Base-by-base conservation (phyloP, 2,797 vertebrate species). In the Sebastes melanostomus region DNA sequence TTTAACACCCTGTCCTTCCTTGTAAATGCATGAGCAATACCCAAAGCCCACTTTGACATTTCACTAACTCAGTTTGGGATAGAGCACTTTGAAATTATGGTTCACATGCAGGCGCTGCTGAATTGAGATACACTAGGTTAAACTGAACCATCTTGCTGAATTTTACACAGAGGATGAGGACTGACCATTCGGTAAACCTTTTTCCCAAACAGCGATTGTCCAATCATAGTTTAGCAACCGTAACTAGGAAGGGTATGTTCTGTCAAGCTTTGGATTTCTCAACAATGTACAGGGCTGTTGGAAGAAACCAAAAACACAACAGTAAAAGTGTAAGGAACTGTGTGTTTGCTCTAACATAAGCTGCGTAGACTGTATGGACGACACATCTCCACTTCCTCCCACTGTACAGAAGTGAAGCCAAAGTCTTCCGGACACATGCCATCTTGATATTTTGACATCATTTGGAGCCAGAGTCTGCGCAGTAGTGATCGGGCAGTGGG, bases 1-100 rank as follows among this genome's bases (percentile, higher is more conserved):
- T 87, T 88, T 84, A 89, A 87, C 88, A 85, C 86, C 81, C 80
- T 88, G 84, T 90, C 84, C 83, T 72, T 88, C 80, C 83, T 82
- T 86, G 84, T 85, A 88, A 90, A 89, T 83, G 84, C 81, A 87
- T 76, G 38, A 80, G 71, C 66, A 83, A 87, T 75, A 87, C 86
- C 75, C 81, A 86, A 81, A 89, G 75, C 79, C 81, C 83, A 77
- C 81, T 81, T 73, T 91, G 86, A 84, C 84, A 86, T 82, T 86
- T 83, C 75, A 78, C 85, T 34, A 83, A 86, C 82, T 89, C 67
- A 77, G 72, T 87, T 74, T 85, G 66, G 65, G 77, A 85, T 13
- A 27, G 42, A 84, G 66, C 73, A 72, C 75, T 85, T 79, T 80
- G 29, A 82, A 86, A 76, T 29, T 30, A 16, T 38, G 63, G 42